These are phyloP conservation scores for Cerastis leucographa DNA, from an alignment of 2,888 invertebrate genomes.

Conservation along the genomic window DNA sequence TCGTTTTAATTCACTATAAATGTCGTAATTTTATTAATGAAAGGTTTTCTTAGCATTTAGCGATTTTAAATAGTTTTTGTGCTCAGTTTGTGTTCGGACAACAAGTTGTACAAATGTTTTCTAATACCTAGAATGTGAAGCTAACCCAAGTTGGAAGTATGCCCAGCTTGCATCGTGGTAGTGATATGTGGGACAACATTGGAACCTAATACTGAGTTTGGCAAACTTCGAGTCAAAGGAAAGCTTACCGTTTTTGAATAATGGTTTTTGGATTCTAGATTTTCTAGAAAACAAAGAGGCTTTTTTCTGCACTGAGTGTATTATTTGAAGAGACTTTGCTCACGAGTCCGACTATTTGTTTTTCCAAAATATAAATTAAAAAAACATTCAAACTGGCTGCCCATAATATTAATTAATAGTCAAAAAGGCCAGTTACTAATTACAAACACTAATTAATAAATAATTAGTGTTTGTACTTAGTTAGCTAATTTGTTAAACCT, in stretches of 20 bases:
- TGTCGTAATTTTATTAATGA: neutral
- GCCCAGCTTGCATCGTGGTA: neutral
- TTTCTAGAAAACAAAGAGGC: neutral
- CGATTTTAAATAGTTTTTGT: neutral
- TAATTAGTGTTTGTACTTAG: too few relatives aligned
- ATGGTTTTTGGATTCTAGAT: neutral
- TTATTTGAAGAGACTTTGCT: too few relatives aligned
- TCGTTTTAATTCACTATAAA: neutral
- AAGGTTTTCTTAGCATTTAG: neutral
- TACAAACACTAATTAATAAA: too few relatives aligned
- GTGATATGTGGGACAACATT: constrained; percentile 16
- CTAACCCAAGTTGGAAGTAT: constrained; percentile 6
- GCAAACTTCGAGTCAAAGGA: constrained; percentile 6
- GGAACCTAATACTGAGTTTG: constrained; percentile 5
- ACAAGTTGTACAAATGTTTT: constrained; percentile 12
- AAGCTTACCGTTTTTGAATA: neutral
- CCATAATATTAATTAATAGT: too few relatives aligned
- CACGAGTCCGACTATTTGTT: too few relatives aligned
- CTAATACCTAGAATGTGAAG: neutral
- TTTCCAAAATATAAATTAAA: too few relatives aligned
- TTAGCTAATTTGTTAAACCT: too few relatives aligned
- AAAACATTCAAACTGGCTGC: too few relatives aligned
- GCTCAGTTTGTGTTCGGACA: neutral
- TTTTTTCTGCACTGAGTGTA: neutral
- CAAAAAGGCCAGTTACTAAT: too few relatives aligned